phyloP scores from a whole-genome alignment of 2,113 vertebrate species.

The Pseudorasbora parva region DNA sequence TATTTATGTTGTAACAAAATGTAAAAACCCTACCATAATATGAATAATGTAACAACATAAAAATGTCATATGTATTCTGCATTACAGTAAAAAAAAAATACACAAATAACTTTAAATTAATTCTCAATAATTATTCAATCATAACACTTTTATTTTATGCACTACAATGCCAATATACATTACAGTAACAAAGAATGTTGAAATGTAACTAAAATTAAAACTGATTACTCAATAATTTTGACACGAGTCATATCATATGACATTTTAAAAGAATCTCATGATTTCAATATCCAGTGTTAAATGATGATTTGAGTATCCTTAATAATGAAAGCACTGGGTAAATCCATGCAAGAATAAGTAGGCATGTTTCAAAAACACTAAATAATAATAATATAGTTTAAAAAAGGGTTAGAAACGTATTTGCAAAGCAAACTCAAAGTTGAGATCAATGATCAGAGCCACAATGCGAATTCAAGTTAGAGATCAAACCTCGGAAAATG shows the following conservation, averaged over 20 bases:
- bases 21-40: no score
- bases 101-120: no score
- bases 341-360: neutral
- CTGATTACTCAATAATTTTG: neutral
- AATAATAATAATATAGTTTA: neutral
- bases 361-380: neutral
- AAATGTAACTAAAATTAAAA: neutral
- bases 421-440: neutral
- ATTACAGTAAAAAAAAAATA: neutral
- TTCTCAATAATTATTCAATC: neutral
- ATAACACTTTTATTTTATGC: neutral
- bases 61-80: neutral
- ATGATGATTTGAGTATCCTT: neutral
- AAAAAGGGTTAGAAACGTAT: neutral
- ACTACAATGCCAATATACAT: neutral
- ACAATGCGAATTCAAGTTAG: neutral
- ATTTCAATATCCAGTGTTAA: neutral
- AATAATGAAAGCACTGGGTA: no score
- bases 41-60: no score
- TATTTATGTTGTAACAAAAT: no score
- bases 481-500: neutral
- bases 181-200: neutral
- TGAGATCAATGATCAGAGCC: neutral
- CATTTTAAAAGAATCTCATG: neutral
- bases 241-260: neutral